Evolutionary conservation across 2,113 vertebrate species (phyloP).

Genomic region (Tor tambroides): DNA sequence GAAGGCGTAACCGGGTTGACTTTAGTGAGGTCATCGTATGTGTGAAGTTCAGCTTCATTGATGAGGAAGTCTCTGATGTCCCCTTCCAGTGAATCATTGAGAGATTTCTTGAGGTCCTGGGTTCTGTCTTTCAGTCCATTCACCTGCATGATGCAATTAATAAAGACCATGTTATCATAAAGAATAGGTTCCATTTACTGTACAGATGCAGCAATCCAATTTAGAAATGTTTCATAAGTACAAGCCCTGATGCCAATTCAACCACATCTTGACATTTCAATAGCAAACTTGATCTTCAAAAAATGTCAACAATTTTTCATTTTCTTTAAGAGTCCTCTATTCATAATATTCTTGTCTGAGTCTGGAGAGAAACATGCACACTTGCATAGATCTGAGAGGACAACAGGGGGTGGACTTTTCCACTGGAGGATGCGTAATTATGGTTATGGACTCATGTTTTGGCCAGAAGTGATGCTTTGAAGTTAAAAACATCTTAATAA

Average conservation of each 20-base stretch:
- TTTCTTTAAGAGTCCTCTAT: not conserved
- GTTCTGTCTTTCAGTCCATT: constrained; percentile 66
- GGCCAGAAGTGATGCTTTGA: too few relatives aligned
- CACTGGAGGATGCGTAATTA: not conserved
- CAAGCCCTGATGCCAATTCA: not conserved
- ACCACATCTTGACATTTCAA: too few relatives aligned
- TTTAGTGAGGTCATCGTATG: constrained; percentile 92
- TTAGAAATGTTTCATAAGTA: not conserved
- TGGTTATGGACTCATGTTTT: not conserved
- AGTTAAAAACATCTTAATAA: too few relatives aligned
- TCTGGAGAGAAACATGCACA: not conserved
- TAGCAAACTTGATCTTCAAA: too few relatives aligned
- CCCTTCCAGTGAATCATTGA: constrained; percentile 76
- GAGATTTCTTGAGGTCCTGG: constrained; percentile 49
- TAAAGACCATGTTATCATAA: not conserved
- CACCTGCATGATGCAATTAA: constrained; percentile 66
- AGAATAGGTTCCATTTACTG: not conserved
- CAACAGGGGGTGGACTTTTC: not conserved
- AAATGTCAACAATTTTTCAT: too few relatives aligned
- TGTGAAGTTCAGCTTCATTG: constrained; percentile 82
- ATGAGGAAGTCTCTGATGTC: constrained; percentile 84
- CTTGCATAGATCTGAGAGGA: not conserved
- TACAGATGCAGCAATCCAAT: not conserved
- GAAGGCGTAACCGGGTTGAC: constrained; percentile 91
- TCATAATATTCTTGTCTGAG: not conserved